Percentiles rank a stretch among this genome's conserved stretches.
phyloP scores from a whole-genome alignment of 2,888 invertebrate genomes.

The Xanthorhoe designata region DNA sequence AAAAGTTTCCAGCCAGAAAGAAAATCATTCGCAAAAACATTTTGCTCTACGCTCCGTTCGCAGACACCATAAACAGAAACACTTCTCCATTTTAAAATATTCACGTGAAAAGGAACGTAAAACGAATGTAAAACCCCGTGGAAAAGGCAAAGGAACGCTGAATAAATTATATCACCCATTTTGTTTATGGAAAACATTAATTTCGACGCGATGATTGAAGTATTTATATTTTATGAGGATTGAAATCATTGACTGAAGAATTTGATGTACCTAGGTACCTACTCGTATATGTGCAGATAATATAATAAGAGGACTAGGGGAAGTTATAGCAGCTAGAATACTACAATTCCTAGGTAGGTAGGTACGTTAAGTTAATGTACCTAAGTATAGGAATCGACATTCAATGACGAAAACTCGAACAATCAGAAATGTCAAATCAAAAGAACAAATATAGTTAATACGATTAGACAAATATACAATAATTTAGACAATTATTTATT shows the following conservation, averaged over 20 bases:
- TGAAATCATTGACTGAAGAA: neutral
- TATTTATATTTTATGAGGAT: conserved; percentile 20
- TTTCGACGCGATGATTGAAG: conserved; percentile 31
- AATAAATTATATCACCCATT: conserved; percentile 36
- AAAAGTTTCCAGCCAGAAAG: neutral
- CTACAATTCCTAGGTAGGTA: too few species aligned
- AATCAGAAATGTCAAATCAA: too few species aligned
- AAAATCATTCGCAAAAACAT: conserved; percentile 4
- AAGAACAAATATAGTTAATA: too few species aligned
- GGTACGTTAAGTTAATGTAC: too few species aligned
- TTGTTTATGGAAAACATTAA: conserved; percentile 38
- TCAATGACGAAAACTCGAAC: too few species aligned
- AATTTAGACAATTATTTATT: too few species aligned
- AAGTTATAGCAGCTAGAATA: too few species aligned
- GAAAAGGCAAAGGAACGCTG: conserved; percentile 26
- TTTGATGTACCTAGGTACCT: too few species aligned
- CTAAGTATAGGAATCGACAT: too few species aligned
- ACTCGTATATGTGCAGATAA: too few species aligned
- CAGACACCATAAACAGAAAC: conserved; percentile 23
- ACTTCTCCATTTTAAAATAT: conserved; percentile 42
- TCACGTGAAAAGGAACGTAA: conserved; percentile 31
- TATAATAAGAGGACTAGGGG: too few species aligned
- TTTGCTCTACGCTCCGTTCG: conserved; percentile 10
- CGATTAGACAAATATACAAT: too few species aligned
- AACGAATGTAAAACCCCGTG: conserved; percentile 36